Base-by-base conservation (phyloP, 2,888 invertebrate genomes). In the Priocnemis perturbator region DNA sequence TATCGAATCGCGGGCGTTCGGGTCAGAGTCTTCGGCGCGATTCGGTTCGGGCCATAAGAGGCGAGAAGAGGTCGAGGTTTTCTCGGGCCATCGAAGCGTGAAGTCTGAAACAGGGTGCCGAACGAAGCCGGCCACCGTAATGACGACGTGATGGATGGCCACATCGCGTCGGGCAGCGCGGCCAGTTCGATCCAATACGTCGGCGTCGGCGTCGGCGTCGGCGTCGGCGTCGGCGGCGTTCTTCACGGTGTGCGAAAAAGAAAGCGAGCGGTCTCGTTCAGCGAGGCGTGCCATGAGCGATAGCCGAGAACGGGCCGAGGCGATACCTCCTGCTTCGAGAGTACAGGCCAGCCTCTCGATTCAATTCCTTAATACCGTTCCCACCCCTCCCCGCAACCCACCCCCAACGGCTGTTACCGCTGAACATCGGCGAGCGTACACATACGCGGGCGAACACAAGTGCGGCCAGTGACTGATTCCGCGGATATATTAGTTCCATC, bases 61-160 rank as follows among this genome's bases (percentile, higher is more conserved):
- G 57, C 17, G 23, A 30, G 21, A 65, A 57, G 48, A 52, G 20
- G 19, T 19, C 45, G 50, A 52, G 64, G 65, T 77, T 71, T 77
- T 68, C 61, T 59, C 69, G 55, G 58, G 71, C 47, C 64, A 65
- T n/a, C 69, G 68, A 62, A 67, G 69, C 79, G 79, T 76, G 62
- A 81, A 79, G 73, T 70, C 74, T 67, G 75, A 76, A 84, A 83
- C 75, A 73, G 71, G 74, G 55, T 64, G 69, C 71, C 73, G 75
- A 74, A 72, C 68, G 75, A 74, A 76, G 57, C 73, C 71, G 64
- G 75, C 71, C 63, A 69, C 76, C 70, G 78, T 83, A 82, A 85
- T 85, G 85, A 86, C 81, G 77, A 77, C 70, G 78, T 86, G 86
- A 86, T 86, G 80, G 83, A 86, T 86, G 81, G 76, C 70, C 77